Evolutionary conservation across 2,888 invertebrate genomes (phyloP).

Genomic region (Cantharis rufa): DNA sequence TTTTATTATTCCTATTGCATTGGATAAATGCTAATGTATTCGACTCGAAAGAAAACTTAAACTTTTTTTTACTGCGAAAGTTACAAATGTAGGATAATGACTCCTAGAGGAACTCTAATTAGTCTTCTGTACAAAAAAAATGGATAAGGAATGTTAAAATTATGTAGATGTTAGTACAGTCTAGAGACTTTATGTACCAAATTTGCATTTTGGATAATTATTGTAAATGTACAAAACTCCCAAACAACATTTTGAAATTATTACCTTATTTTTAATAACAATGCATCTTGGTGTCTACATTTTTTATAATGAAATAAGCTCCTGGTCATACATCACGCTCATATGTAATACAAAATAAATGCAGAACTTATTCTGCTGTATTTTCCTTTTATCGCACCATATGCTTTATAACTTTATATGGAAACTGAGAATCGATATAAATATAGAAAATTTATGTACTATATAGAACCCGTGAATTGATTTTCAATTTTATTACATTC

Average conservation of each 20-base stretch:
- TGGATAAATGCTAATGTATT: slow-evolving; percentile 29
- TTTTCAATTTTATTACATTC: background rate
- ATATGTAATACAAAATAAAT: slow-evolving; percentile 35
- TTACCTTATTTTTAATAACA: slow-evolving; percentile 9
- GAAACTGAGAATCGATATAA: slow-evolving; percentile 29
- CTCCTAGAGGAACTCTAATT: slow-evolving; percentile 26
- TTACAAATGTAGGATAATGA: slow-evolving; percentile 31
- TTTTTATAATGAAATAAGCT: slow-evolving; percentile 25
- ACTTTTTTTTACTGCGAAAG: slow-evolving; percentile 28
- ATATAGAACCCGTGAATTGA: slow-evolving; percentile 4
- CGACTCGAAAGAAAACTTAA: slow-evolving; percentile 12
- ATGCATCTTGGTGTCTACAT: slow-evolving; percentile 21
- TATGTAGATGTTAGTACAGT: slow-evolving; percentile 26
- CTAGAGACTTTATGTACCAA: slow-evolving; percentile 16
- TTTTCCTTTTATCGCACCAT: slow-evolving; percentile 35
- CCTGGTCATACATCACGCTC: slow-evolving; percentile 33
- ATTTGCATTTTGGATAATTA: slow-evolving; percentile 4
- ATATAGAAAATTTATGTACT: slow-evolving; percentile 20
- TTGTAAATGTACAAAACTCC: slow-evolving; percentile 5
- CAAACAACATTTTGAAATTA: background rate
- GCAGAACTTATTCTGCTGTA: slow-evolving; percentile 33
- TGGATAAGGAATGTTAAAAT: slow-evolving; percentile 30
- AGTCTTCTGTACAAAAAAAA: slow-evolving; percentile 24
- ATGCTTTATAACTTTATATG: slow-evolving; percentile 30
- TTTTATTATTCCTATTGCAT: slow-evolving; percentile 14